A percentile compares a stretch with the other conserved stretches of the same genome.
These are phyloP conservation scores for Agrochola lota DNA, from an alignment of 2,888 invertebrate genomes.

Conservation along the genomic window DNA sequence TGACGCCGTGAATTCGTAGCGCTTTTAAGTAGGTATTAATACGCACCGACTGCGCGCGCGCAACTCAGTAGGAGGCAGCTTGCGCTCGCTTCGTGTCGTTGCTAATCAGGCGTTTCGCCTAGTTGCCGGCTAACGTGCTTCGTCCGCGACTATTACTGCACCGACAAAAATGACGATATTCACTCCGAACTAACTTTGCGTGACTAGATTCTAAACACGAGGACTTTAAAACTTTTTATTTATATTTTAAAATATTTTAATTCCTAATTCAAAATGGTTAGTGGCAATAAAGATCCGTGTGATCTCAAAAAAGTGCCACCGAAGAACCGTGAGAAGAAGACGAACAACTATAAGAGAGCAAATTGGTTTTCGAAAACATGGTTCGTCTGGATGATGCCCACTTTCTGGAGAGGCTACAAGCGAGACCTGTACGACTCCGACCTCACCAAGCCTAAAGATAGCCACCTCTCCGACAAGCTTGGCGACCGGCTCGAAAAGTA, in stretches of 20 bases:
- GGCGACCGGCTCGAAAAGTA: constrained; percentile 92
- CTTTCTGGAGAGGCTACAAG: constrained; percentile 91
- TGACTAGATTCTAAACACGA: constrained; percentile 65
- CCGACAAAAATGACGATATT: constrained; percentile 78
- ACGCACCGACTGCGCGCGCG: constrained; percentile 75
- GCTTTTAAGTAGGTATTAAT: constrained; percentile 63
- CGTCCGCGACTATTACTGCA: constrained; percentile 72
- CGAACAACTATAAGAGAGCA: constrained; percentile 86
- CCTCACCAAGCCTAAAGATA: constrained; percentile 92
- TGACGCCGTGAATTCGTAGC: constrained; percentile 49
- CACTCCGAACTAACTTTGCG: constrained; percentile 71
- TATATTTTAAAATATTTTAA: constrained; percentile 49
- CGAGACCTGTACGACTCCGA: constrained; percentile 92
- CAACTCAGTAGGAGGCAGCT: constrained; percentile 84
- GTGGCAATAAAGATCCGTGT: constrained; percentile 86
- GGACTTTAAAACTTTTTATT: constrained; percentile 53
- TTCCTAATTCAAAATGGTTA: constrained; percentile 83
- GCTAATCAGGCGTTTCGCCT: constrained; percentile 80
- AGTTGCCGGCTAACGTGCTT: constrained; percentile 76
- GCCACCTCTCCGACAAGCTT: constrained; percentile 91
- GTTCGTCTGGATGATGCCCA: constrained; percentile 90
- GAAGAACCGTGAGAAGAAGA: constrained; percentile 87
- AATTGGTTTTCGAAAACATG: constrained; percentile 85
- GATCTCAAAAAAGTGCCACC: constrained; percentile 86
- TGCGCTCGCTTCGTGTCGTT: constrained; percentile 82